These are phyloP conservation scores for Odontophorus gujanensis DNA, from an alignment of 2,113 vertebrate genomes.

Conservation along the genomic window DNA sequence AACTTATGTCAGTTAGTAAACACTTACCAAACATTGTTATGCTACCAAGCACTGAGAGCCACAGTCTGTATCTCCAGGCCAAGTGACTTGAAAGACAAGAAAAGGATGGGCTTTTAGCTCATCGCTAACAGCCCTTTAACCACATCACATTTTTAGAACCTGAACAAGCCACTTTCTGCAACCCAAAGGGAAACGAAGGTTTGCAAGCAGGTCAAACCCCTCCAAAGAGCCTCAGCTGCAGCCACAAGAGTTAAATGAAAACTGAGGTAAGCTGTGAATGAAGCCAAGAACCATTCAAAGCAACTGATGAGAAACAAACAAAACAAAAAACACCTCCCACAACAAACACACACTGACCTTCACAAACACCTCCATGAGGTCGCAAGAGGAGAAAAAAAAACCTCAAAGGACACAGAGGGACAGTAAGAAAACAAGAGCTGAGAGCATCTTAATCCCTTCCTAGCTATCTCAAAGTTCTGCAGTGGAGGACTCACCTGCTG, in stretches of 20 bases:
- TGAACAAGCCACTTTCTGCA: neutral
- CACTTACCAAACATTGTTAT: neutral
- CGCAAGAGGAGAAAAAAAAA: neutral
- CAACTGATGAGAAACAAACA: neutral
- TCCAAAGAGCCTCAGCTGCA: neutral
- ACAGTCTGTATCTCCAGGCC: neutral
- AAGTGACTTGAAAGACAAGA: neutral
- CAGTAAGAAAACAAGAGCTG: fast-evolving
- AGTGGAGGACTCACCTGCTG: fast-evolving
- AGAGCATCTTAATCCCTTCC: neutral
- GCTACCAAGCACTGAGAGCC: neutral
- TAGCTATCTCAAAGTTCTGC: neutral
- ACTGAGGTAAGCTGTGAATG: neutral
- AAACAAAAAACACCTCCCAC: neutral
- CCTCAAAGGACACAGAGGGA: neutral
- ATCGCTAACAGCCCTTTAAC: neutral
- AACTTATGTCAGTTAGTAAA: neutral
- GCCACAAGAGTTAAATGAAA: neutral
- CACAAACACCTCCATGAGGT: neutral
- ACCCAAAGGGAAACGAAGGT: neutral
- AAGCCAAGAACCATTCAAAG: neutral
- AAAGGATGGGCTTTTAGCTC: neutral
- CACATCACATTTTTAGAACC: neutral
- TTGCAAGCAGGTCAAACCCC: neutral
- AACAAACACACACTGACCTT: neutral